These are phyloP conservation scores for Porites lobata DNA, from an alignment of 92 coral and sea anemone genomes.

Conservation along the genomic window DNA sequence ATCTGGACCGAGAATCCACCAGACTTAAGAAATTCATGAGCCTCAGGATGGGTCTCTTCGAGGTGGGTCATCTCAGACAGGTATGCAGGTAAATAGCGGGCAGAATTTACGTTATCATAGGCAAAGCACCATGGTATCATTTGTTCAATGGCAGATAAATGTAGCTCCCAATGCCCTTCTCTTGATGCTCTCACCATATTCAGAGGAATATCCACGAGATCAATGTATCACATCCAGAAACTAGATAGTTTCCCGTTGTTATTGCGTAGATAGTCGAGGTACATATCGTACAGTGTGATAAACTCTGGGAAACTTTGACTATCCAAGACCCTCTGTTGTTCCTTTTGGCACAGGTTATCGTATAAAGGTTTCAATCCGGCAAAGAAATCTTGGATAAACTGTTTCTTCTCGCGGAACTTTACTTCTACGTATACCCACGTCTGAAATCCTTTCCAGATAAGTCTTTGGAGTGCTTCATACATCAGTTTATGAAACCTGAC, in stretches of 20 bases:
- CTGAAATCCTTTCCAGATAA: slow-evolving; percentile 34
- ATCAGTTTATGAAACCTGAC: slow-evolving; percentile 62
- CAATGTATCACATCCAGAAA: slow-evolving; percentile 74
- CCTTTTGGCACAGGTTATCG: slow-evolving; percentile 43
- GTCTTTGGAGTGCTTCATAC: slow-evolving; percentile 45
- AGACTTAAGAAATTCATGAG: slow-evolving; percentile 40
- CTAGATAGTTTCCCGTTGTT: slow-evolving; percentile 34
- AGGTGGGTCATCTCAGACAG: slow-evolving; percentile 60
- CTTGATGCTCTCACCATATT: slow-evolving; percentile 68
- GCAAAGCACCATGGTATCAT: slow-evolving; percentile 78
- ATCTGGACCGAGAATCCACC: slow-evolving; percentile 78
- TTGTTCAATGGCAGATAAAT: slow-evolving; percentile 65
- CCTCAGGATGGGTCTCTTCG: slow-evolving; percentile 61
- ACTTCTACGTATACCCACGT: slow-evolving; percentile 45
- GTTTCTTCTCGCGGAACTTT: slow-evolving; percentile 24
- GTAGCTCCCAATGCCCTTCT: slow-evolving; percentile 72
- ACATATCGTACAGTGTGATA: slow-evolving; percentile 38
- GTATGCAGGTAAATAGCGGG: slow-evolving; percentile 65
- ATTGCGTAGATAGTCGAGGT: slow-evolving; percentile 42
- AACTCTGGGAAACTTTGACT: slow-evolving; percentile 43
- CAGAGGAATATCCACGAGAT: slow-evolving; percentile 59
- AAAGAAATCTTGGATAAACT: slow-evolving; percentile 34
- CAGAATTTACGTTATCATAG: slow-evolving; percentile 69
- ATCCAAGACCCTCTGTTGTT: slow-evolving; percentile 45
- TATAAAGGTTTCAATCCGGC: slow-evolving; percentile 34